Evolutionary conservation across 1,140 invertebrate genomes (phyloP), one percentile per base, ranked within the genome.

Genomic region (Temnothorax curvispinosus): DNA sequence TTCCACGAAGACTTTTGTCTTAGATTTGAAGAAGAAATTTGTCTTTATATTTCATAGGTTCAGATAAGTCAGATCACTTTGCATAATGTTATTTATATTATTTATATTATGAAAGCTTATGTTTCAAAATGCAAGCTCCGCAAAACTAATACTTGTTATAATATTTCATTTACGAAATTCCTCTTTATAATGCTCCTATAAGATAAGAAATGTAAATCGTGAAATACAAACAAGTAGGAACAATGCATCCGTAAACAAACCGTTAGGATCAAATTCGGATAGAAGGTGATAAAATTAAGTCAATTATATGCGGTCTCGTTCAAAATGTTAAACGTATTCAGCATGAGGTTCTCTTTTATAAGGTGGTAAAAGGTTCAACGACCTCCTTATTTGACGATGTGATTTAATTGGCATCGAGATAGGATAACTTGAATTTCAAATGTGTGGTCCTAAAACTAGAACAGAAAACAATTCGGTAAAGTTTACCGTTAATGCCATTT

Each of bases 381-480:
- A 58, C 41, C 54, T 72, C 2, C 18, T 21, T 21, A 21, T 35
- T 58, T 21, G 52, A 60, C 3, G 78, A 35, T 58, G 21, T 82
- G 67, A 47, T 41, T 74, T 84, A 84, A 84, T 84, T 84, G 54
- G 5, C 69, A 72, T 82, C n/a, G 67, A 84, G 41, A 84, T 84
- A 84, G 27, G 4, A 64, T 78, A 32, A 47, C 41, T 84, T 84
- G 80, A 84, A 84, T 74, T 84, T 84, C 41, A 84, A 84, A 84
- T 71, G 21, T 27, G 13, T 18, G 50, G 7, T 11, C 38, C 38
- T 58, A 58, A 71, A 81, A 81, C 35, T 9, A 81, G 15, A 41
- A 58, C 11, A 21, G 27, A 44, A 52, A 78, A 56, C 6, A 56
- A 80, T 56, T 77, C 32, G 47, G 41, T n/a, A 7, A 60, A 18